phyloP scores from a whole-genome alignment of 2,888 invertebrate species.

The Orthosia gothica region DNA sequence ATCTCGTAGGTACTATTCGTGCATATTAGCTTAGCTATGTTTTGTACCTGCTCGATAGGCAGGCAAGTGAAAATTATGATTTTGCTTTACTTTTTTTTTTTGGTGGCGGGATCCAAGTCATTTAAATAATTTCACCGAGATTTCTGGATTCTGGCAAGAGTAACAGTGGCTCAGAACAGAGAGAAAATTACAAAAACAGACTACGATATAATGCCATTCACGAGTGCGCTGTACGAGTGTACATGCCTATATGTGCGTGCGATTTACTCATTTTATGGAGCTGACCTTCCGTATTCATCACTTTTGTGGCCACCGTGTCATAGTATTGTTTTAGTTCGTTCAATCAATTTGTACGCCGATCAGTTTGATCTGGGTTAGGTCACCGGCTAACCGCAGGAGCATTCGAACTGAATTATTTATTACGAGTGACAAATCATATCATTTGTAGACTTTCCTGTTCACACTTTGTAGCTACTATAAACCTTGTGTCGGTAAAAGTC shows the following conservation, averaged over 20 bases:
- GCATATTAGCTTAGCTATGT: no score
- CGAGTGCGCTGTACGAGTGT: not conserved
- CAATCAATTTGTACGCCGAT: constrained; percentile 74
- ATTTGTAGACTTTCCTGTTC: constrained; percentile 70
- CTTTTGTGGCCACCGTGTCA: constrained; percentile 33
- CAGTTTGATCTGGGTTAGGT: constrained; percentile 74
- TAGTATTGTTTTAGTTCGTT: constrained; percentile 62
- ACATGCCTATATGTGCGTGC: not conserved
- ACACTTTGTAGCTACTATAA: constrained; percentile 15
- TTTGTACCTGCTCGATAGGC: no score
- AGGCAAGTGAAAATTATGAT: no score
- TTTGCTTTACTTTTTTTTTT: no score
- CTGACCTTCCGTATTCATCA: constrained; percentile 4
- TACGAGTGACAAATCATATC: constrained; percentile 65
- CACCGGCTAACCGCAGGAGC: constrained; percentile 74
- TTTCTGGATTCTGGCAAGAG: no score
- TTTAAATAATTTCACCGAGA: no score
- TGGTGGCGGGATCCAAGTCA: no score
- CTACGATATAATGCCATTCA: not conserved
- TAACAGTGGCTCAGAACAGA: no score
- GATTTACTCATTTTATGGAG: not conserved
- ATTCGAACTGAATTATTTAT: constrained; percentile 75
- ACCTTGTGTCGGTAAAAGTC: constrained; percentile 15
- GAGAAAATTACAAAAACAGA: no score
- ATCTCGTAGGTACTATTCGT: no score